Conservation (phyloP, 1,140 invertebrate genomes). For the Diorhabda sublineata region DNA sequence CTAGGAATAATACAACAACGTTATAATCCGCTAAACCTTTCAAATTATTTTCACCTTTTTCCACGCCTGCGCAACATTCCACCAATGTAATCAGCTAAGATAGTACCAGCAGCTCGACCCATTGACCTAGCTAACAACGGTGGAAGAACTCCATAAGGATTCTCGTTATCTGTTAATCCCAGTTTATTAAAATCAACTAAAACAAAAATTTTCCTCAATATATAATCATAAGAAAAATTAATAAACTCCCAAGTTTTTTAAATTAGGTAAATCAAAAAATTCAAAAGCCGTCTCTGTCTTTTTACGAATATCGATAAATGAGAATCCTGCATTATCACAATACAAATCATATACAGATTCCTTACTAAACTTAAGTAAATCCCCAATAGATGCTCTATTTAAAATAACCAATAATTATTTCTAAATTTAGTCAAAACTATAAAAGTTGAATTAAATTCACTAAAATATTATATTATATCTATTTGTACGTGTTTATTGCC, state of each 20-base stretch:
- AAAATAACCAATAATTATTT: no score
- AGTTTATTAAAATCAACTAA: conserved; percentile 79
- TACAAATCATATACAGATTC: no score
- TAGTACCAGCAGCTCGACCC: conserved; percentile 62
- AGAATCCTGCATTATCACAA: no score
- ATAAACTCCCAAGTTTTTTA: background rate
- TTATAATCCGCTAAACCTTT: conserved; percentile 26
- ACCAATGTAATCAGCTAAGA: conserved; percentile 63
- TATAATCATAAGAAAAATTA: background rate
- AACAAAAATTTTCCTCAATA: conserved; percentile 24
- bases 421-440: no score
- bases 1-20: background rate
- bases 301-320: no score
- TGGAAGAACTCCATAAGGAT: conserved; percentile 75
- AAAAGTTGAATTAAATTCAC: no score
- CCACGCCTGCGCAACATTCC: conserved; percentile 62
- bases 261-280: background rate
- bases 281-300: no score
- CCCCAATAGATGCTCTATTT: no score
- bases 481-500: no score
- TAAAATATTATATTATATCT: no score
- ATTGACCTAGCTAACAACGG: conserved; percentile 65
- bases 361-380: no score
- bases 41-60: conserved; percentile 49
- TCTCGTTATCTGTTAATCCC: conserved; percentile 78